These are phyloP conservation scores for Saturnia pavonia DNA, from an alignment of 2,888 invertebrate genomes.

Conservation along the genomic window DNA sequence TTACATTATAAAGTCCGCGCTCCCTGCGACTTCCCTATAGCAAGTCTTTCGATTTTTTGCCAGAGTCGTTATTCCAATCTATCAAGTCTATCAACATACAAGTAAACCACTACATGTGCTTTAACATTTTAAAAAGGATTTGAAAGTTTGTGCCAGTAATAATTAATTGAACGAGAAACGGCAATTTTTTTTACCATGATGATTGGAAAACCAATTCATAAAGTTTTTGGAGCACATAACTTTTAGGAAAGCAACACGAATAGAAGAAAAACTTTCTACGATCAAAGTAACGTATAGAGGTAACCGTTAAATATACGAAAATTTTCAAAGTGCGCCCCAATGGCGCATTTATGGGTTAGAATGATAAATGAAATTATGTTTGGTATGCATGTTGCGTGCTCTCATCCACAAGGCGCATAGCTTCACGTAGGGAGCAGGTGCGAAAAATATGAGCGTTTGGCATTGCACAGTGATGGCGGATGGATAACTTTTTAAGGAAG, in stretches of 20 bases:
- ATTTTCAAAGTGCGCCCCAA: not conserved
- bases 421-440: constrained; percentile 60
- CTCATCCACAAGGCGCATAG: constrained; percentile 47
- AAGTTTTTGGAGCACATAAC: not conserved
- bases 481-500: constrained; percentile 8
- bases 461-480: not conserved
- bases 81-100: too few relatives aligned
- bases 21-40: too few relatives aligned
- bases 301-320: not conserved
- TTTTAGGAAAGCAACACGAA: not conserved
- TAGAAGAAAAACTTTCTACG: not conserved
- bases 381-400: constrained; percentile 47
- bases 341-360: not conserved
- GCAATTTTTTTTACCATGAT: not conserved
- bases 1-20: not conserved
- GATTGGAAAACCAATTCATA: not conserved
- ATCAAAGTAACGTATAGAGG: not conserved
- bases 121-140: not conserved
- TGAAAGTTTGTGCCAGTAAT: not conserved
- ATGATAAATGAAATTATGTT: constrained; percentile 8
- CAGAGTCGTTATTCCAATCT: not conserved
- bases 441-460: constrained; percentile 32
- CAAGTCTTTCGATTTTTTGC: not conserved
- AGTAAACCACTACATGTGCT: too few relatives aligned
- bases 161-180: not conserved